Evolutionary conservation across 2,797 vertebrate species (phyloP).

Genomic region (Caiman crocodilus): DNA sequence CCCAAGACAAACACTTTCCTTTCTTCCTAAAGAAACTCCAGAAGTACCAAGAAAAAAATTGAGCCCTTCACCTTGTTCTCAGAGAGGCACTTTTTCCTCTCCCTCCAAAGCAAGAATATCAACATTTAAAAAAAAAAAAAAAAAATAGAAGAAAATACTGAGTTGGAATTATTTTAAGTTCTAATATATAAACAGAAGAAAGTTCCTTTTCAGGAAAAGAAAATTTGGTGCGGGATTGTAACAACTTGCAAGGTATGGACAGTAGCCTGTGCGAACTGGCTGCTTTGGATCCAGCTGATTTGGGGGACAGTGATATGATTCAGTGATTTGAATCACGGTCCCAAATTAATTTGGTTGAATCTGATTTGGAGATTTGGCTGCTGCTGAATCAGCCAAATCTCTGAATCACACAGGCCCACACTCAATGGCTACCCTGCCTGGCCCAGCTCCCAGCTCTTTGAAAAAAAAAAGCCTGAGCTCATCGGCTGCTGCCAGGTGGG

Average conservation of each 20-base stretch:
- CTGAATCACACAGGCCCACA: too few relatives aligned
- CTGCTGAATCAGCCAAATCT: too few relatives aligned
- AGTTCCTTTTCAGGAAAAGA: slow-evolving; percentile 8
- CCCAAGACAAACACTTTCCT: background rate
- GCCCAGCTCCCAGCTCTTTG: too few relatives aligned
- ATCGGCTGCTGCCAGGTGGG: too few relatives aligned
- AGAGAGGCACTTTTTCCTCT: background rate
- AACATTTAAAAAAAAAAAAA: background rate
- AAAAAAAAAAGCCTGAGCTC: too few relatives aligned
- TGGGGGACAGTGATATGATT: too few relatives aligned
- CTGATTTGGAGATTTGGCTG: too few relatives aligned
- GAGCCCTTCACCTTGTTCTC: background rate
- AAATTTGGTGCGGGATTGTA: background rate
- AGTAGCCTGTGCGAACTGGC: background rate
- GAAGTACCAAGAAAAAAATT: background rate
- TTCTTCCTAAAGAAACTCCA: slow-evolving; percentile 13
- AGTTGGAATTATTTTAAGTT: background rate
- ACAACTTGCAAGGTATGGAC: background rate
- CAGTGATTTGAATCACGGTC: too few relatives aligned
- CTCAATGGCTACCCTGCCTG: too few relatives aligned
- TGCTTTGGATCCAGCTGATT: background rate
- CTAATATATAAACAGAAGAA: background rate
- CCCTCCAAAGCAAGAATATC: background rate
- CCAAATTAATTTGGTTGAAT: too few relatives aligned
- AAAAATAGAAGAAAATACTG: background rate